These are phyloP conservation scores for Todiramphus chloris DNA, from an alignment of 2,113 vertebrate genomes.

Conservation along the genomic window DNA sequence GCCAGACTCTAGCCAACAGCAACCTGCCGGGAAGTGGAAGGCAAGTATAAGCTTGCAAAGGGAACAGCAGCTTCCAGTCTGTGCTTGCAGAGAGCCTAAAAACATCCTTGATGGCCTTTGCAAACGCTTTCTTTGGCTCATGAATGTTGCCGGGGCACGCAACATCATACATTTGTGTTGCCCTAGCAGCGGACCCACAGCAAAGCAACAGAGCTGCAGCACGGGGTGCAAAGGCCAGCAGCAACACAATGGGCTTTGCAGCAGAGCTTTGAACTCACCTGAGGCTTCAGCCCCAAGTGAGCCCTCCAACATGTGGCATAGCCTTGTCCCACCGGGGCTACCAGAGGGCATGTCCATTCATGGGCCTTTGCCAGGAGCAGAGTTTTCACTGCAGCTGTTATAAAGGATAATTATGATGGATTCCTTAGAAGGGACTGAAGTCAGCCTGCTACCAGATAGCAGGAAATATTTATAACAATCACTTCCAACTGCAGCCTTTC, in stretches of 20 bases:
- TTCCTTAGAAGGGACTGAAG: conserved; percentile 47
- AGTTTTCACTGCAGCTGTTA: background rate
- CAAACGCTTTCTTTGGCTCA: background rate
- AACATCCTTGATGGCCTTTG: background rate
- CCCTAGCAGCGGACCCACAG: conserved; percentile 24
- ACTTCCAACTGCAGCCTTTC: conserved; percentile 58
- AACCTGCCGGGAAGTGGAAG: background rate
- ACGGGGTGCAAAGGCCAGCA: background rate
- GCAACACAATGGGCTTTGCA: background rate
- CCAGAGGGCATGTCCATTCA: fast-evolving
- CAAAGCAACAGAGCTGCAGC: conserved; percentile 28
- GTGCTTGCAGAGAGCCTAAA: background rate
- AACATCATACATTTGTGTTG: background rate
- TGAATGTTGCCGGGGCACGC: background rate
- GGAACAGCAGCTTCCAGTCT: background rate
- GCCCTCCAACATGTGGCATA: fast-evolving
- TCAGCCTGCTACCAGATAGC: conserved; percentile 59
- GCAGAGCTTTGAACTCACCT: background rate
- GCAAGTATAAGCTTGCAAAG: background rate
- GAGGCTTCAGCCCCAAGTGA: fast-evolving
- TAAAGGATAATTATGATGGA: background rate
- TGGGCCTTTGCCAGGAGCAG: background rate
- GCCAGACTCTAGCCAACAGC: background rate
- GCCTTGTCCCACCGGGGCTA: background rate
- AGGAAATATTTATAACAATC: conserved; percentile 71